phyloP scores from a whole-genome alignment of 1,140 invertebrate species.

The Probaryconus sp. region DNA sequence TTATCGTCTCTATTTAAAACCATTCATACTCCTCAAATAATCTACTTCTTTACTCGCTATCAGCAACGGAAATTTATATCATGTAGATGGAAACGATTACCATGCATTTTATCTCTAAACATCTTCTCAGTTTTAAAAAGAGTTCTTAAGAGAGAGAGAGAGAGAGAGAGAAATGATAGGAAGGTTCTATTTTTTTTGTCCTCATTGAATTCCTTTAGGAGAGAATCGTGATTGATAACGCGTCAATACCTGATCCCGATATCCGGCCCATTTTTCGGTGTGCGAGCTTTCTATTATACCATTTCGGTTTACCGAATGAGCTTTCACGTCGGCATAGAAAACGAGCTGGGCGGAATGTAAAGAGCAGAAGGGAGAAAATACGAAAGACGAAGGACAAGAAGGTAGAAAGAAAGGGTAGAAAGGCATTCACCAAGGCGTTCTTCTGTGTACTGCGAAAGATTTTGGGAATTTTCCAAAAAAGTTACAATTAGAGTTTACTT shows the following conservation, averaged over 20 bases:
- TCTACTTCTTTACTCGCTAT: too few species aligned
- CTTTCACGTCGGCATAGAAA: slow-evolving; percentile 41
- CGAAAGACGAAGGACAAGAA: neutral
- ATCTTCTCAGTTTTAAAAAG: too few species aligned
- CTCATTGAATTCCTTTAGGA: slow-evolving; percentile 19
- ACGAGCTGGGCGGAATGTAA: slow-evolving; percentile 30
- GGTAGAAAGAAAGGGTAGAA: slow-evolving; percentile 3
- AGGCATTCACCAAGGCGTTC: too few species aligned
- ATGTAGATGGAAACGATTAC: too few species aligned
- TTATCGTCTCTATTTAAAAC: too few species aligned
- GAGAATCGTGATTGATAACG: slow-evolving; percentile 52
- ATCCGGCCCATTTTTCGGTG: slow-evolving; percentile 57
- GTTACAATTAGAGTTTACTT: too few species aligned
- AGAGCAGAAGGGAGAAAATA: slow-evolving; percentile 2
- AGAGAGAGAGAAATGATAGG: slow-evolving; percentile 7
- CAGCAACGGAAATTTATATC: too few species aligned
- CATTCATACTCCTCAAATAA: too few species aligned
- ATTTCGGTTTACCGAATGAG: slow-evolving; percentile 56
- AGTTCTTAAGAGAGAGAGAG: too few species aligned
- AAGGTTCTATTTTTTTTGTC: slow-evolving; percentile 3
- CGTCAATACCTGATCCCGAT: slow-evolving; percentile 59
- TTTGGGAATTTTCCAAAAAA: too few species aligned
- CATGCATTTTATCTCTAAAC: too few species aligned
- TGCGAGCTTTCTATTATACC: slow-evolving; percentile 61
- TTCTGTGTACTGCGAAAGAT: too few species aligned